Evolutionary conservation across 1,140 invertebrate genomes (phyloP), one percentile per base, ranked within the genome.

Genomic region (Bicyclus anynana): DNA sequence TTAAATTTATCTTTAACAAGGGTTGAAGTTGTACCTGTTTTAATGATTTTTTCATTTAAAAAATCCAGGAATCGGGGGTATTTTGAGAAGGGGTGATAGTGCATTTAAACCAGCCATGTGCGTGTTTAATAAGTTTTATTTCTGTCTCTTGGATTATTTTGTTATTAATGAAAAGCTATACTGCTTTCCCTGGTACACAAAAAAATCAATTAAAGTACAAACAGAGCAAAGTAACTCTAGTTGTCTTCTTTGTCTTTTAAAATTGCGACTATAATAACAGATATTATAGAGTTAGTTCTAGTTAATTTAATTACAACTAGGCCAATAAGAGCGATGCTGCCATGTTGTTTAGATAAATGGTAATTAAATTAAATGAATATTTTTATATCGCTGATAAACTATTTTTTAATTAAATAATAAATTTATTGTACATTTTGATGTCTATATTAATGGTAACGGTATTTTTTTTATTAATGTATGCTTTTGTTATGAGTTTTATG

Each of bases 31-130:
- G 81, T 67, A 84, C 80, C 73, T 67, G 72, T 62, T 82, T 87
- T 57, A 69, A 65, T 80, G 80, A 67, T 77, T 84, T 87, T 84
- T 84, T 84, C 46, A n/a, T 1, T 59, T 69, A 83, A 87, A 86
- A 86, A 83, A 68, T 79, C 73, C 62, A 78, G 44, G 70, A 87
- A 72, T 79, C 69, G 74, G 78, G 84, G 51, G 76, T 53, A 27
- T 52, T 37, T n/a, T 12, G 2, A 27, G 9, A 17, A 21, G n/a
- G 9, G 40, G 40, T 59, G 49, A 37, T 46, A 59, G 40, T 2
- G n/a, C n/a, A n/a, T n/a, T n/a, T n/a, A n/a, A n/a, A n/a, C n/a
- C n/a, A n/a, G n/a, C n/a, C n/a, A n/a, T n/a, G n/a, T n/a, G n/a
- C n/a, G n/a, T n/a, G n/a, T n/a, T n/a, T n/a, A n/a, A n/a, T n/a